Conservation (phyloP, 2,888 invertebrate species). For the Orchesellides sinensis region DNA sequence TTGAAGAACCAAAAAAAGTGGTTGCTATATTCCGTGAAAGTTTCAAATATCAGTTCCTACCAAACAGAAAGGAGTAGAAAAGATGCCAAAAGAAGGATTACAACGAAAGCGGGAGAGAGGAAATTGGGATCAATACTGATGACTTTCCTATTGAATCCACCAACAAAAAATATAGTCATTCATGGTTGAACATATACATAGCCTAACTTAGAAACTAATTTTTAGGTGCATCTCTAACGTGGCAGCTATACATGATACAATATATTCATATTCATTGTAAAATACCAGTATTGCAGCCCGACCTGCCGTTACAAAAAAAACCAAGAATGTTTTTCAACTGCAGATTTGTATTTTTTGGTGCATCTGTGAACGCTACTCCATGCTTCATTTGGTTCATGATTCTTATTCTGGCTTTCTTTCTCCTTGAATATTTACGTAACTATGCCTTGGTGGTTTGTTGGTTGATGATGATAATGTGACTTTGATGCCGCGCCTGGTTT, state of each 20-base stretch:
- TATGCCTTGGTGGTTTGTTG: constrained; percentile 6
- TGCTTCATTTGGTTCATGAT: neutral
- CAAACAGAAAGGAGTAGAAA: constrained; percentile 11
- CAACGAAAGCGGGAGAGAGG: constrained; percentile 19
- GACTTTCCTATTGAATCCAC: constrained; percentile 39
- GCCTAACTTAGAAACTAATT: too few species aligned
- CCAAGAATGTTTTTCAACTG: neutral
- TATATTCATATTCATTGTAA: constrained; percentile 23
- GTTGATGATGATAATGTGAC: constrained; percentile 45
- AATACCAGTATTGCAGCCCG: too few species aligned
- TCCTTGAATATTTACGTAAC: neutral
- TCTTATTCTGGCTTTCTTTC: neutral
- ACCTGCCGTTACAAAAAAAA: neutral
- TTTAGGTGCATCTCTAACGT: too few species aligned
- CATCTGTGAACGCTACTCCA: neutral
- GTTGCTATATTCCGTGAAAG: neutral
- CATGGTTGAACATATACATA: too few species aligned
- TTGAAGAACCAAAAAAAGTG: neutral
- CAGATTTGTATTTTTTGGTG: neutral
- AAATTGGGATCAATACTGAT: constrained; percentile 66
- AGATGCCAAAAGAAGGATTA: constrained; percentile 45
- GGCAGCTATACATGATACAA: constrained; percentile 6
- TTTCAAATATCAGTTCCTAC: neutral
- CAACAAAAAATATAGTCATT: neutral
- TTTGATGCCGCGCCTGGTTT: constrained; percentile 37